Evolutionary conservation across 2,113 vertebrate species (phyloP).

Genomic region (Laticauda colubrina): DNA sequence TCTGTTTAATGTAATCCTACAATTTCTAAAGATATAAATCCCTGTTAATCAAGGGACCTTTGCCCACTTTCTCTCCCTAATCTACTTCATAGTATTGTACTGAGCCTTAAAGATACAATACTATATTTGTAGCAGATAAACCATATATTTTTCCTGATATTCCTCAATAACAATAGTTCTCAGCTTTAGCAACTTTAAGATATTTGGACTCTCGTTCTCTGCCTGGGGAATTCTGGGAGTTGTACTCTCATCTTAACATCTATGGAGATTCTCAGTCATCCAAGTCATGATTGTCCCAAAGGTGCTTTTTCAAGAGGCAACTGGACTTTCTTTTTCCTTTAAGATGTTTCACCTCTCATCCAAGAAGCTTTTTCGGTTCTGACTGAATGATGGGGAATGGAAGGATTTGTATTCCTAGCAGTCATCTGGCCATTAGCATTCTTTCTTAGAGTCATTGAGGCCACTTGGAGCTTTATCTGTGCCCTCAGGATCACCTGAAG

Average conservation of each 20-base stretch:
- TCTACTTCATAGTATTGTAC: background rate
- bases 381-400: background rate
- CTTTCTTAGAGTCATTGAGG: background rate
- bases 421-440: background rate
- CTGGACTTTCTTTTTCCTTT: background rate
- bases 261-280: background rate
- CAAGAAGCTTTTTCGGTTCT: background rate
- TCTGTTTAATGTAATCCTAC: background rate
- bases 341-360: background rate
- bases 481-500: background rate
- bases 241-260: background rate
- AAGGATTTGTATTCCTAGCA: background rate
- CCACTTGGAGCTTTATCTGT: background rate
- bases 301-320: background rate
- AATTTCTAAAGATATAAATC: background rate
- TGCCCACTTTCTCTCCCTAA: background rate
- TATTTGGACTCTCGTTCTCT: background rate
- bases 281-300: background rate
- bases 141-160: background rate
- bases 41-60: background rate
- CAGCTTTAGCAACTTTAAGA: background rate
- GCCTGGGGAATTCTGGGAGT: background rate
- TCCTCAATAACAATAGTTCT: too few species aligned
- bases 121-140: background rate
- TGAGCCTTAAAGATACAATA: background rate